Evolutionary conservation across 2,797 vertebrate species (phyloP).

Genomic region (Sarcophilus harrisii): DNA sequence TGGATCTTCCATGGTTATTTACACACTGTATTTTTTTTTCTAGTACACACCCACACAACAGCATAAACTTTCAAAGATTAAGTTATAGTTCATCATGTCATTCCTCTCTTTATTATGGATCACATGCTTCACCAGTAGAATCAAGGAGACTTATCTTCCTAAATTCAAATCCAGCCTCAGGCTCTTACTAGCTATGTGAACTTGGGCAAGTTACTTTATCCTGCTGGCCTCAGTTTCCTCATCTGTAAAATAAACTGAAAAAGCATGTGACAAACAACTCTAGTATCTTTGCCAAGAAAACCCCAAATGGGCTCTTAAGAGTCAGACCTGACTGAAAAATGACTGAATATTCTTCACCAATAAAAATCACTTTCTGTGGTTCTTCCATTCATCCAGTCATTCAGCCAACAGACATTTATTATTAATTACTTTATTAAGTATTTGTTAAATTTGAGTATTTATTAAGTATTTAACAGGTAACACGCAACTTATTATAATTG

Average conservation of each 20-base stretch:
- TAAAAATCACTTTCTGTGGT: neutral
- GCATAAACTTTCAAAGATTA: neutral
- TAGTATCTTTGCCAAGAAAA: neutral
- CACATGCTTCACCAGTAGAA: neutral
- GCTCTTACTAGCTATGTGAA: neutral
- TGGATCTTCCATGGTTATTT: neutral
- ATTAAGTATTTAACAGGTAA: neutral
- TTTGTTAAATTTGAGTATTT: neutral
- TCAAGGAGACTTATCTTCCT: neutral
- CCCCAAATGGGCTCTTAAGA: neutral
- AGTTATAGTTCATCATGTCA: neutral
- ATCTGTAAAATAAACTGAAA: neutral
- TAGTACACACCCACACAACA: neutral
- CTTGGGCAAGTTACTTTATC: neutral
- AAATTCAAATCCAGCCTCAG: neutral
- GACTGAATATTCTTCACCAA: neutral
- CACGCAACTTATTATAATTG: neutral
- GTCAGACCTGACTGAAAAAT: neutral
- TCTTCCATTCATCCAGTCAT: neutral
- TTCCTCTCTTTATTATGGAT: neutral
- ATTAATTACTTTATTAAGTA: neutral
- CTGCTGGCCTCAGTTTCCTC: neutral
- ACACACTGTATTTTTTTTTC: neutral
- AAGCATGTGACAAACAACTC: neutral
- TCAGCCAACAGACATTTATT: neutral